Evolutionary conservation across 2,113 vertebrate genomes (phyloP).

Genomic region (Zonotrichia leucophrys): DNA sequence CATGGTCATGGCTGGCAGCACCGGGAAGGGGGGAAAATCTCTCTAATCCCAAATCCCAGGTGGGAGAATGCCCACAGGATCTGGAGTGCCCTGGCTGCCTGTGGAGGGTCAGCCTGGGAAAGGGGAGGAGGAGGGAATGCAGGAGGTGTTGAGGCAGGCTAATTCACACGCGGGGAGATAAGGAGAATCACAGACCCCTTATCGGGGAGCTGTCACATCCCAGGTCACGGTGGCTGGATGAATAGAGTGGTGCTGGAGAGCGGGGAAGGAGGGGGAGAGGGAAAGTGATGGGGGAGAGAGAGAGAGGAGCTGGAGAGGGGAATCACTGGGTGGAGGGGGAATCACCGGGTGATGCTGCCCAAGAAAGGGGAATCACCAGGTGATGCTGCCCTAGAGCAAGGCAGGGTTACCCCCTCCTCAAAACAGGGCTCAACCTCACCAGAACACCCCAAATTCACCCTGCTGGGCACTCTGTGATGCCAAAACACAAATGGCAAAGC

Average conservation of each 20-base stretch:
- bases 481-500: rapidly evolving
- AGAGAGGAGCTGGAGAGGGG: background rate
- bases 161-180: constrained; percentile 72
- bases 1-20: background rate
- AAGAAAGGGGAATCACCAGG: background rate
- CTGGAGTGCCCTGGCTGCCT: constrained; percentile 48
- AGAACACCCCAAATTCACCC: background rate
- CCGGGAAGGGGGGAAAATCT: background rate
- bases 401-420: background rate
- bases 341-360: background rate
- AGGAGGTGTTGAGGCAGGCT: constrained; percentile 69
- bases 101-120: constrained; percentile 41
- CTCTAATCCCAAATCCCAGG: background rate
- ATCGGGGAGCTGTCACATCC: constrained; percentile 73
- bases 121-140: background rate
- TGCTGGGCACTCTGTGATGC: background rate
- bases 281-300: background rate
- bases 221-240: constrained; percentile 57
- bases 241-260: constrained; percentile 55
- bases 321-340: background rate
- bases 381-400: background rate
- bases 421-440: background rate
- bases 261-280: background rate
- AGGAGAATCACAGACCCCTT: constrained; percentile 72
- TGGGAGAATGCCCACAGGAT: background rate